phyloP scores from a whole-genome alignment of 2,797 vertebrate species.

The Linurgus olivaceus region DNA sequence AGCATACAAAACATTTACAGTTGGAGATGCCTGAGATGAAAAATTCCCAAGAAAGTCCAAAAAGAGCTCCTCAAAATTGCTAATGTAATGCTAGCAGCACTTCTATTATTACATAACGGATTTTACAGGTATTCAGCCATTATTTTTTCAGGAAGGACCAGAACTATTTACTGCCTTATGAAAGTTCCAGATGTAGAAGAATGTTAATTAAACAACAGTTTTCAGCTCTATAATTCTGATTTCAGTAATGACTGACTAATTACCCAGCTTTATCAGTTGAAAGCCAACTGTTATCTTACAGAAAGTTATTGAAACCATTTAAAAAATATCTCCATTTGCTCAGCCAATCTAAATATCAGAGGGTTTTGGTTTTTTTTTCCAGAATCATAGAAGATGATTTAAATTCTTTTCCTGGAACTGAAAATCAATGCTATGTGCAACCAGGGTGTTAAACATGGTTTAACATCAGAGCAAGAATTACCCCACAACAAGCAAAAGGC shows the following conservation, averaged over 20 bases:
- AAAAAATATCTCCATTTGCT: conserved; percentile 4
- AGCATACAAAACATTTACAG: background rate
- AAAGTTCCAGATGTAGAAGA: background rate
- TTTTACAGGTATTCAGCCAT: background rate
- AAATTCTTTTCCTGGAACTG: background rate
- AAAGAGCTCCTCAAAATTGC: background rate
- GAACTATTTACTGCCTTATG: background rate
- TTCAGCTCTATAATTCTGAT: background rate
- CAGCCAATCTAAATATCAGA: background rate
- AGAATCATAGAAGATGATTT: background rate
- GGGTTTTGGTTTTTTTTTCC: background rate
- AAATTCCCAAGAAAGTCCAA: conserved; percentile 21
- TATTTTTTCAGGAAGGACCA: background rate
- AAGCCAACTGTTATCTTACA: conserved; percentile 22
- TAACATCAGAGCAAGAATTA: background rate
- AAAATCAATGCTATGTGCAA: background rate
- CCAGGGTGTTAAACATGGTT: background rate
- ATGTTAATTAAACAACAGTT: conserved; percentile 1
- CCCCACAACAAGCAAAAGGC: background rate
- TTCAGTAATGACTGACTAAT: conserved; percentile 10
- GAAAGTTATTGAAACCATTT: background rate
- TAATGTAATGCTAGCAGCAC: background rate
- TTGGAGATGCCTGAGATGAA: background rate
- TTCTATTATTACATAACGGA: background rate
- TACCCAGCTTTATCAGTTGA: background rate